These are phyloP conservation scores for Saccostrea glomerata DNA, from an alignment of 1,140 invertebrate genomes.

Conservation along the genomic window DNA sequence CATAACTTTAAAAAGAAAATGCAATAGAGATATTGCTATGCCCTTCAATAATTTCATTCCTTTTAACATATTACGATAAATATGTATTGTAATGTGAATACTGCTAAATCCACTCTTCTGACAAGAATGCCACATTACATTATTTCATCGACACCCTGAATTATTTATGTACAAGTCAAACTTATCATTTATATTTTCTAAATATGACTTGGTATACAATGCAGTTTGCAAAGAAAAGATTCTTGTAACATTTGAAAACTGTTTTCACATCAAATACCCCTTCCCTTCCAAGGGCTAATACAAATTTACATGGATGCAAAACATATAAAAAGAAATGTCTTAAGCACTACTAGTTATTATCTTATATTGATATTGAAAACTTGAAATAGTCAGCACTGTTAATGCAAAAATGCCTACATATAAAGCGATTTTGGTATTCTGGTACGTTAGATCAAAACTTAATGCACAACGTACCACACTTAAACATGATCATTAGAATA, in stretches of 20 bases:
- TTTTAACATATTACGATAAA: not conserved
- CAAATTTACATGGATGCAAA: conserved; percentile 12
- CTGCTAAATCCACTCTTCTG: not conserved
- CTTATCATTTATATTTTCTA: not conserved
- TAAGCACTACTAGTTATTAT: not conserved
- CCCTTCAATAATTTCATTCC: not conserved
- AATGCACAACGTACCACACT: not conserved
- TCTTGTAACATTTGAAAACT: not conserved
- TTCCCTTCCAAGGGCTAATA: not conserved
- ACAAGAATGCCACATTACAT: not conserved
- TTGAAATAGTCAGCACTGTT: not conserved
- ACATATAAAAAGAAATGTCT: not conserved
- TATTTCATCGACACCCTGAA: not conserved
- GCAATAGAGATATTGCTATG: not conserved
- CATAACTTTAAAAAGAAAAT: not conserved
- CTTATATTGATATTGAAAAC: not conserved
- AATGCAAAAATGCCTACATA: conserved; percentile 16
- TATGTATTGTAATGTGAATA: not conserved
- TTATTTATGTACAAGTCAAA: not conserved
- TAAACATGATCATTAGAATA: not conserved
- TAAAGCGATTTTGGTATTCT: not conserved
- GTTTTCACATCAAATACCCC: not conserved
- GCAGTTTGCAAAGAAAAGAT: not conserved
- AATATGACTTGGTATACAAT: not conserved
- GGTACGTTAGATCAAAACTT: not conserved